These are phyloP conservation scores for Leptosomus discolor DNA, from an alignment of 2,113 vertebrate genomes.

Conservation along the genomic window DNA sequence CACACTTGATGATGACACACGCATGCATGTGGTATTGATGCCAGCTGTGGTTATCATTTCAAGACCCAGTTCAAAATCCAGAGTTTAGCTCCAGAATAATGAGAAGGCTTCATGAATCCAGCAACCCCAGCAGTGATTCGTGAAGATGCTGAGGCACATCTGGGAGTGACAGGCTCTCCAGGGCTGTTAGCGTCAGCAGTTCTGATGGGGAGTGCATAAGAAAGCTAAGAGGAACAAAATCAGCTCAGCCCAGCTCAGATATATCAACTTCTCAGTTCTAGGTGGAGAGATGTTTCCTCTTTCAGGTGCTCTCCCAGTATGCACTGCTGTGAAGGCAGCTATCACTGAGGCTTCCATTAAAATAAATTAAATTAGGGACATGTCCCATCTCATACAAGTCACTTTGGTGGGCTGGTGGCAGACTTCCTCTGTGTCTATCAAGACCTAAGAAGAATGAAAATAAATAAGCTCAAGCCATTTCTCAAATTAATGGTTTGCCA, in stretches of 20 bases:
- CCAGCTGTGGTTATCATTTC: neutral
- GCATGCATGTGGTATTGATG: neutral
- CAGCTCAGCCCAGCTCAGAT: neutral
- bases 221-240: neutral
- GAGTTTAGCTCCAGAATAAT: neutral
- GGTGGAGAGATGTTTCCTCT: neutral
- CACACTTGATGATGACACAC: neutral
- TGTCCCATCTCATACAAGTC: neutral
- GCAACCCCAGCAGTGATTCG: neutral
- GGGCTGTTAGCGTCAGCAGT: neutral
- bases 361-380: neutral
- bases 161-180: neutral
- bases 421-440: neutral
- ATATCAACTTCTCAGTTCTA: neutral
- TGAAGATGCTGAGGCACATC: neutral
- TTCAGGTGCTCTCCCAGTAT: neutral
- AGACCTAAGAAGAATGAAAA: neutral
- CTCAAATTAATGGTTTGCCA: neutral
- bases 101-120: neutral
- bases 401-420: neutral
- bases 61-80: neutral
- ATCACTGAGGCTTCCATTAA: neutral
- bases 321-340: neutral
- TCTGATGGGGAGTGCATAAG: neutral
- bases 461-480: neutral